Percentiles rank a stretch among this genome's conserved stretches.
Conservation (phyloP, 2,888 invertebrate genomes). For the Andrena dorsata region DNA sequence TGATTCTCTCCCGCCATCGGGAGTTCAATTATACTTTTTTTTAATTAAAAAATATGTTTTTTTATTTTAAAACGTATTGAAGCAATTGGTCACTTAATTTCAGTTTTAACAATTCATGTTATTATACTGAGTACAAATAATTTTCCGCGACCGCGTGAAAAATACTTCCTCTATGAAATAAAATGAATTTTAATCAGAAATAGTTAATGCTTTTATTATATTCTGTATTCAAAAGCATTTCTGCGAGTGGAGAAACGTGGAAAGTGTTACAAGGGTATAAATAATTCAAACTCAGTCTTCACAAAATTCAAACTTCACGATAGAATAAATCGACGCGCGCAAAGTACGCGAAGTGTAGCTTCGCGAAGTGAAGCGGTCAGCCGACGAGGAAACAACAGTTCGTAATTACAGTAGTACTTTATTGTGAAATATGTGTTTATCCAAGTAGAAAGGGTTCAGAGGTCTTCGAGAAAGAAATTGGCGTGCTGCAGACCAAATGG, state of each 20-base stretch:
- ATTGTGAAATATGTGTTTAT: not conserved
- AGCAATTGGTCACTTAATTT: not conserved
- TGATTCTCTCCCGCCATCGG: not conserved
- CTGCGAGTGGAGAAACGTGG: not conserved
- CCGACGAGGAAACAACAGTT: not conserved
- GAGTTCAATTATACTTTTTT: not conserved
- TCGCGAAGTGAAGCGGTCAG: not conserved
- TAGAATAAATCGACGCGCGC: not conserved
- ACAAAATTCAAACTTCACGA: not conserved
- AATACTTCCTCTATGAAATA: no score
- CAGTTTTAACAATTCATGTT: not conserved
- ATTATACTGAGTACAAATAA: not conserved
- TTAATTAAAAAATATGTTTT: not conserved
- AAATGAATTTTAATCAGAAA: conserved; percentile 4
- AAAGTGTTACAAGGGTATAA: not conserved
- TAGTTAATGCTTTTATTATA: not conserved
- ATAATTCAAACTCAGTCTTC: not conserved
- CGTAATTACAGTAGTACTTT: not conserved
- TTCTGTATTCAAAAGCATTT: not conserved
- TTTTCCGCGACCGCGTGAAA: not conserved
- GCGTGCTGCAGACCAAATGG: conserved; percentile 88
- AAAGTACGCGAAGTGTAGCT: not conserved
- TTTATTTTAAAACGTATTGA: no score
- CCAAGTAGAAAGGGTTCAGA: not conserved
- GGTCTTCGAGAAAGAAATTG: conserved; percentile 85